phyloP scores from a whole-genome alignment of 1,140 invertebrate genomes.

The Pteromalus puparum region DNA sequence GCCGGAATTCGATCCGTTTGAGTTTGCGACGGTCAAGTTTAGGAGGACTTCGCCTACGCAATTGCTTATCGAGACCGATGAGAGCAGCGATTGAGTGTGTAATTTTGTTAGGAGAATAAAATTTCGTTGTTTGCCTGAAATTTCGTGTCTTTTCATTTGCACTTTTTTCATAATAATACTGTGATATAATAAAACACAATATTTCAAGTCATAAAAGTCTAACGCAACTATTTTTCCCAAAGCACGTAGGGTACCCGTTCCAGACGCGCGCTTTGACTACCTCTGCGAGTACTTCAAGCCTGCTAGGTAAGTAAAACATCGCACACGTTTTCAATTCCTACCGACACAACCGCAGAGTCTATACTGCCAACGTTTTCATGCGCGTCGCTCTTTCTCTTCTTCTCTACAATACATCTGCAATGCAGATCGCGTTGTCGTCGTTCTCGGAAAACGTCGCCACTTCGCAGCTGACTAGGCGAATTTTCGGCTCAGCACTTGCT shows the following conservation, averaged over 20 bases:
- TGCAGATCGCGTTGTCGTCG: conserved; percentile 65
- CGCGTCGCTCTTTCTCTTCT: conserved; percentile 61
- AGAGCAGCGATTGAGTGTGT: background rate
- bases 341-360: background rate
- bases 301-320: conserved; percentile 83
- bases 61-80: background rate
- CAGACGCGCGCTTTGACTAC: conserved; percentile 95
- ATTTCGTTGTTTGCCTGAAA: no score
- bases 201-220: conserved; percentile 54
- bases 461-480: background rate
- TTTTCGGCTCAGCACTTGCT: background rate
- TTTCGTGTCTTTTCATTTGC: background rate
- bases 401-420: conserved; percentile 75
- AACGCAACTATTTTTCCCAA: conserved; percentile 55
- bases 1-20: background rate
- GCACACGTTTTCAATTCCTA: background rate
- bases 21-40: conserved; percentile 25
- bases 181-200: background rate
- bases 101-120: background rate
- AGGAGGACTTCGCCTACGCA: conserved; percentile 54
- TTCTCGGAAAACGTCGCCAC: background rate
- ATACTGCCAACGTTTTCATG: background rate
- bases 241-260: conserved; percentile 97
- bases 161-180: background rate
- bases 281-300: conserved; percentile 97